phyloP scores from a whole-genome alignment of 2,888 invertebrate genomes.

The Hecatera dysodea region DNA sequence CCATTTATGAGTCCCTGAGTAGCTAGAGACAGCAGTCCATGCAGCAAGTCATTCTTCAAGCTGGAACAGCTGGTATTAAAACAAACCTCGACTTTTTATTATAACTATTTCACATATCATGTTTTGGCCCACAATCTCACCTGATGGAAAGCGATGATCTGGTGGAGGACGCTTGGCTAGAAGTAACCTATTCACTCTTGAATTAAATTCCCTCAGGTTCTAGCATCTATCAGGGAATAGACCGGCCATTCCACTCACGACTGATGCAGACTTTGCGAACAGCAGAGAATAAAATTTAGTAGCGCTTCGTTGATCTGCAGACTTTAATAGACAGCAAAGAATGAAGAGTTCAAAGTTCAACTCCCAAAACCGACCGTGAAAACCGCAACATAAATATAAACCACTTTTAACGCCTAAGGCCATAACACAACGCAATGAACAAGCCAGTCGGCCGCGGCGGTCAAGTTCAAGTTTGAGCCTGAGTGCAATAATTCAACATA shows the following conservation, averaged over 20 bases:
- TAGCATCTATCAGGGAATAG: too few relatives aligned
- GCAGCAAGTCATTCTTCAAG: background rate
- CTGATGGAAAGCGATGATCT: too few relatives aligned
- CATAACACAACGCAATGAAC: background rate
- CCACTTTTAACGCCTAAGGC: conserved; percentile 35
- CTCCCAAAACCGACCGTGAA: background rate
- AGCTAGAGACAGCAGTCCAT: background rate
- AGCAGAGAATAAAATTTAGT: background rate
- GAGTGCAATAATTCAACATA: conserved; percentile 34
- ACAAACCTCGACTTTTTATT: too few relatives aligned
- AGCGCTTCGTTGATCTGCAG: background rate
- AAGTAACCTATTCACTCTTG: too few relatives aligned
- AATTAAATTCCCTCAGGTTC: too few relatives aligned
- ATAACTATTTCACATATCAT: too few relatives aligned
- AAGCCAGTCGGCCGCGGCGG: conserved; percentile 23
- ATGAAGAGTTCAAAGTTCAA: conserved; percentile 14
- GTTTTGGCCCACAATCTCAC: too few relatives aligned
- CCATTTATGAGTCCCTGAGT: too few relatives aligned
- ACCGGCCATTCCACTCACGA: too few relatives aligned
- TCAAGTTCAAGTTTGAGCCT: conserved; percentile 43
- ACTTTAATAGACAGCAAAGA: background rate
- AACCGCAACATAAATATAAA: conserved; percentile 1
- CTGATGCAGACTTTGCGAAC: background rate
- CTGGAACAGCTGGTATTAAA: background rate
- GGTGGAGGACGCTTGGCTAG: too few relatives aligned